These are phyloP conservation scores for Corythoichthys haematopterus DNA, from an alignment of 2,113 vertebrate species.

Conservation along the genomic window DNA sequence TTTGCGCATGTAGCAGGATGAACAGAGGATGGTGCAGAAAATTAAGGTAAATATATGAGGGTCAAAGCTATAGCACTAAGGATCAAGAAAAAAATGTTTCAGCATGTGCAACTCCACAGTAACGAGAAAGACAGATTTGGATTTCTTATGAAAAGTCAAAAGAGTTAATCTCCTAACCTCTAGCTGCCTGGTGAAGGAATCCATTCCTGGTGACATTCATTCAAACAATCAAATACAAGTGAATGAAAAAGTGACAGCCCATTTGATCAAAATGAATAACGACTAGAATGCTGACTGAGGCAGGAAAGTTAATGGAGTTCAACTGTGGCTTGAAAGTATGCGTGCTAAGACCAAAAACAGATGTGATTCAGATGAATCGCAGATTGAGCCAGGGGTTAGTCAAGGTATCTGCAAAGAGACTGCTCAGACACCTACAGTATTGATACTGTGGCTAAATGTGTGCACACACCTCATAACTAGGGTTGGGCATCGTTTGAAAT, in stretches of 20 bases:
- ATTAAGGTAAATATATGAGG: neutral
- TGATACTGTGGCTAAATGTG: too few species aligned
- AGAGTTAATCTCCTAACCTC: neutral
- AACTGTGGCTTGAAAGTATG: neutral
- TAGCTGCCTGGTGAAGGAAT: neutral
- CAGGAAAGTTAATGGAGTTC: neutral
- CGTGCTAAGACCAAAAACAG: slow-evolving; percentile 35
- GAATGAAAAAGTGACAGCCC: slow-evolving; percentile 17
- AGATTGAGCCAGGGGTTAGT: slow-evolving; percentile 3
- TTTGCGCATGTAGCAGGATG: neutral
- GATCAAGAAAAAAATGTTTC: slow-evolving; percentile 14
- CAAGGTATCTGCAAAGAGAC: slow-evolving; percentile 14
- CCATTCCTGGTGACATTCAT: slow-evolving; percentile 38
- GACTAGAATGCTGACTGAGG: slow-evolving; percentile 2
- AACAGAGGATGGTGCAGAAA: slow-evolving; percentile 5
- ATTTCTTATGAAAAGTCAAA: slow-evolving; percentile 28
- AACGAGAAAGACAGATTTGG: slow-evolving; percentile 8
- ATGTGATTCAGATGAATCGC: slow-evolving; percentile 24
- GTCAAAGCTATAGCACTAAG: slow-evolving; percentile 16
- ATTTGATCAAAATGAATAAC: neutral
- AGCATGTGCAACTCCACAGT: slow-evolving; percentile 13
- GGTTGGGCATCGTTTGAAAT: too few species aligned
- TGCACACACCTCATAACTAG: too few species aligned
- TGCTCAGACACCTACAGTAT: neutral
- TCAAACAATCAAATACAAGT: slow-evolving; percentile 39